Base-by-base conservation (phyloP, 2,113 vertebrate species). In the Marmota monax region DNA sequence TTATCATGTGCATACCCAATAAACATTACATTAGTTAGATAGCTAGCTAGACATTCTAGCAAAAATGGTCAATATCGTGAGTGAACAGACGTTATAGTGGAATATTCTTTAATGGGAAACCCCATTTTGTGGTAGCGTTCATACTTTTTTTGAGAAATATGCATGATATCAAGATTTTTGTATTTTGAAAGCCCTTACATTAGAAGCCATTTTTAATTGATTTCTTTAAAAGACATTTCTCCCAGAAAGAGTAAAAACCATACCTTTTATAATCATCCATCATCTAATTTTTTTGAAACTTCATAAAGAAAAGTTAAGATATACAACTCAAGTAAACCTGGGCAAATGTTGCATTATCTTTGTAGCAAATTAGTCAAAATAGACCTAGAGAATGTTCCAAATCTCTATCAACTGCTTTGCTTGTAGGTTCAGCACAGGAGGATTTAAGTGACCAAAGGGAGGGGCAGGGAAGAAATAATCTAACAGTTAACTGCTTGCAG, bases 401-500 rank as follows among this genome's bases (percentile, higher is more conserved):
- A 76, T 86, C 17, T 37, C 90, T 94, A 34, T 79, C 48, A 85
- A 79, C 32, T 48, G 32, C 2, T 27, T 70, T 92, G 39, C 95
- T 95, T 90, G 34, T 92, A 90, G 25, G 42, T 94, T 53, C 82
- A 92, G 96, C 73, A 58, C 53, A 42, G 45, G 69, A 87, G 78
- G 13, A 67, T 53, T 97, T 82, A 94, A 92, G 86, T 87, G 58
- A 45, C 11, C 78, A 94, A 85, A 82, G 39, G 74, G 87, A 83
- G 56, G 79, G 80, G 42, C 58, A 97, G 83, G 73, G 74, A 72
- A 90, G 90, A 90, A 97, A 77, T 78, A 95, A 58, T 96, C 83
- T 73, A 95, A 86, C 22, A 16, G 82, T 87, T 97, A 98, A 98
- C 84, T 97, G 88, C 88, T 98, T 97, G 72, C 98, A 98, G 98